Percentiles rank a stretch among this genome's conserved stretches.
Evolutionary conservation across 2,888 invertebrate species (phyloP).

Genomic region (Aphodius granarius): DNA sequence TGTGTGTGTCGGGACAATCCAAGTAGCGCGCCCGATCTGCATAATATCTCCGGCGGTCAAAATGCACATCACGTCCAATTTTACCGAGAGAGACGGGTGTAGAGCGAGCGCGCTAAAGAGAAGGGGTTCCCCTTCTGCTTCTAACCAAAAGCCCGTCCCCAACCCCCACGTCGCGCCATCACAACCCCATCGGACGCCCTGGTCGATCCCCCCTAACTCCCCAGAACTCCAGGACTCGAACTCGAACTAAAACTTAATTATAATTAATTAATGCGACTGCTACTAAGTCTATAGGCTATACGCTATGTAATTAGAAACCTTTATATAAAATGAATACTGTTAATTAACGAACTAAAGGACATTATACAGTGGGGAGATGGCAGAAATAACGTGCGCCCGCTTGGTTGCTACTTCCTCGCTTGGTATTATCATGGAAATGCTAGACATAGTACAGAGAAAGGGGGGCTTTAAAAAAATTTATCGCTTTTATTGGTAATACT

Average conservation of each 20-base stretch:
- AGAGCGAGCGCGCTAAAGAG: too few relatives aligned
- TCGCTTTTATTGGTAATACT: not conserved
- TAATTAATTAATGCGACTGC: constrained; percentile 81
- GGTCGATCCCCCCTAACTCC: constrained; percentile 45
- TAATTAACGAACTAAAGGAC: constrained; percentile 63
- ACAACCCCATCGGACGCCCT: constrained; percentile 57
- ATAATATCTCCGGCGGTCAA: constrained; percentile 52
- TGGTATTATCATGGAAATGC: constrained; percentile 48
- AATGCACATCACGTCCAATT: constrained; percentile 52
- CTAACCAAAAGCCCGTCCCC: constrained; percentile 44
- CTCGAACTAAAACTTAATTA: constrained; percentile 80
- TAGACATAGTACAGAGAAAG: not conserved
- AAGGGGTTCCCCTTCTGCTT: constrained; percentile 12
- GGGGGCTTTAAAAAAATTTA: not conserved
- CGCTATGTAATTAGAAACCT: constrained; percentile 62
- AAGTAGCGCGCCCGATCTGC: constrained; percentile 43
- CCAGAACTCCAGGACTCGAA: constrained; percentile 38
- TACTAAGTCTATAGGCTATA: constrained; percentile 58
- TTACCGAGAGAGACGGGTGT: constrained; percentile 9
- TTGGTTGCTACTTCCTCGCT: not conserved
- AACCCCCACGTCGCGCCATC: constrained; percentile 59
- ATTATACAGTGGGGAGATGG: constrained; percentile 55
- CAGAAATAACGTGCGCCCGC: constrained; percentile 52
- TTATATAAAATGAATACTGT: constrained; percentile 64
- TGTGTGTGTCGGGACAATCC: constrained; percentile 7